A percentile compares a stretch with the other conserved stretches of the same genome.
phyloP scores from a whole-genome alignment of 2,113 vertebrate species.

The Albula glossodonta region DNA sequence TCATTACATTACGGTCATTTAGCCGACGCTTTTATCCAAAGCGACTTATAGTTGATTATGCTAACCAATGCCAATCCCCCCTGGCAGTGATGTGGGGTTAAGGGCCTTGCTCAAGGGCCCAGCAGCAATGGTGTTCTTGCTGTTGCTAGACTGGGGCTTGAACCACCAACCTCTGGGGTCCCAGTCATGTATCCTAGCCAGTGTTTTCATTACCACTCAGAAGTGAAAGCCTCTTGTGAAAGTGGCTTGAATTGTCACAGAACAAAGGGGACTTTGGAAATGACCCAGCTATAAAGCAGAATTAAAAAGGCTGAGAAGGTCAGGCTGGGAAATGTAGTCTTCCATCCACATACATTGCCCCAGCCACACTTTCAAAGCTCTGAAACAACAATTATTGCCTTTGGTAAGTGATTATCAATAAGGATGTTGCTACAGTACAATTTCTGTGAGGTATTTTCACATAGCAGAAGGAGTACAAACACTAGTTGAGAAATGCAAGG shows the following conservation, averaged over 20 bases:
- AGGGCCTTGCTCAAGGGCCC: no score
- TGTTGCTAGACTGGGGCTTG: no score
- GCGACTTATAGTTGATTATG: no score
- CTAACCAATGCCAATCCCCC: no score
- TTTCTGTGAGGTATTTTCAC: not conserved
- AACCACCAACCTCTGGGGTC: no score
- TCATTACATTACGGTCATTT: no score
- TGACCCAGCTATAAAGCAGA: not conserved
- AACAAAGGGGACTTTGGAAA: constrained; percentile 20
- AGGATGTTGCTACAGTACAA: not conserved
- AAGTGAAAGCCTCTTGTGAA: not conserved
- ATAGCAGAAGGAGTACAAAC: not conserved
- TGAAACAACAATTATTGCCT: not conserved
- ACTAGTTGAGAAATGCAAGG: not conserved
- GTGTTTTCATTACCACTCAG: not conserved
- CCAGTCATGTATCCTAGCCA: not conserved
- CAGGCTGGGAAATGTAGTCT: not conserved
- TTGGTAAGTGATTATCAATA: not conserved
- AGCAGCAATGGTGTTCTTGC: no score
- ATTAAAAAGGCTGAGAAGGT: not conserved
- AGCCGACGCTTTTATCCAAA: no score
- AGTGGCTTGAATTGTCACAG: not conserved
- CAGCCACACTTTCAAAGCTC: not conserved
- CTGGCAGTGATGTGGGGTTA: no score
- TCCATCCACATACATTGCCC: not conserved